Evolutionary conservation across 2,797 vertebrate genomes (phyloP), one percentile per base, ranked within the genome.

Genomic region (Anolis apletophallus): DNA sequence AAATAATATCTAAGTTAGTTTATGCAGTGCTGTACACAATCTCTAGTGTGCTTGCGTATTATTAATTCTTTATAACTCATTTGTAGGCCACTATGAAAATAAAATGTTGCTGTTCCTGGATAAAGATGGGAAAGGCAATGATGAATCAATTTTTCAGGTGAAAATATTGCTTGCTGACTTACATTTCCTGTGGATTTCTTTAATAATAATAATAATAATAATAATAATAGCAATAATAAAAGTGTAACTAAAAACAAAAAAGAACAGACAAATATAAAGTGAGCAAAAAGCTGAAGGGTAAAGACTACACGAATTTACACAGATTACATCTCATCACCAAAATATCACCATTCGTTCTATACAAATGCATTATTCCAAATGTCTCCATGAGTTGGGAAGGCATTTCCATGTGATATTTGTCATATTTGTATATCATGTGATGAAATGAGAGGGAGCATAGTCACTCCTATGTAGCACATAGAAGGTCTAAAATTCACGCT

Each of bases 1-100:
- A 88, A 88, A 85, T 86, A 88, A 72, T 77, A 90, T 92, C 74
- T 40, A 77, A 85, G 36, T 3, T 88, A 61, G 89, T 87, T 86
- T 88, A 59, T 79, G 3, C n/a, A 17, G 3, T 34, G 16, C 1
- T 83, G 16, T 40, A 21, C 61, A 54, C 12, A 84, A 3, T 64
- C 82, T 88, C 13, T 34, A 68, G 8, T 50, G 32, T 52, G 29
- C 71, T 87, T 75, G 23, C 77, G 68, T 81, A 83, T 68, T 81
- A 88, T 75, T 82, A 86, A 84, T 83, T 85, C 78, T 74, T 1
- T 74, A 69, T 74, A 86, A 57, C n/a, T 81, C 34, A 26, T 55
- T 85, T 50, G 32, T 12, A 79, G 61, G n/a, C 0, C 0, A 9
- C 0, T 87, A 85, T 91, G 87, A 52, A 72, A 83, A 85, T 36